Evolutionary conservation across 2,797 vertebrate species (phyloP).

Genomic region (Vireo griseus): DNA sequence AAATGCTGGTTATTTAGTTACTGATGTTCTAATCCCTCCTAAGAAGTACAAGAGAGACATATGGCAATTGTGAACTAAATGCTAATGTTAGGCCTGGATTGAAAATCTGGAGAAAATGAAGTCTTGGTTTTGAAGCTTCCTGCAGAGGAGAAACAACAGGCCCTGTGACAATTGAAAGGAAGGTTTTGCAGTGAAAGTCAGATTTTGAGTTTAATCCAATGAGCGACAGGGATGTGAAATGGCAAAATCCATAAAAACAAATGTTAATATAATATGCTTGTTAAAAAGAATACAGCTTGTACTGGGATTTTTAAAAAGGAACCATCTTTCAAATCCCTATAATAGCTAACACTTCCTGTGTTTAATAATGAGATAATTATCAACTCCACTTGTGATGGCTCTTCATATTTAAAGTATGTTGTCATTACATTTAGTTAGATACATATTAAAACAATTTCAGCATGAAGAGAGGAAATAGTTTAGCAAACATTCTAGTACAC

Average conservation of each 20-base stretch:
- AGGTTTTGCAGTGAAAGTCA: not conserved
- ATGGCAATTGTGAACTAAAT: not conserved
- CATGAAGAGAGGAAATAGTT: not conserved
- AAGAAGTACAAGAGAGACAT: not conserved
- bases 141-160: not conserved
- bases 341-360: not conserved
- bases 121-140: not conserved
- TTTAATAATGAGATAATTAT: not conserved
- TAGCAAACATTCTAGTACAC: not conserved
- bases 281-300: not conserved
- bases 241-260: not conserved
- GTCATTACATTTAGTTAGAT: not conserved
- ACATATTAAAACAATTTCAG: not conserved
- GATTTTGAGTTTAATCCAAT: not conserved
- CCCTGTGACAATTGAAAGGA: not conserved
- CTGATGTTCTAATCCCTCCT: not conserved
- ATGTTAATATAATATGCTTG: not conserved
- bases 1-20: not conserved
- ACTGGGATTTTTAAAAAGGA: not conserved
- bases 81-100: not conserved
- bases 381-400: not conserved
- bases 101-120: not conserved
- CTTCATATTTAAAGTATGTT: not conserved
- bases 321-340: not conserved
- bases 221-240: not conserved